Evolutionary conservation across 2,888 invertebrate genomes (phyloP), one percentile per base, ranked within the genome.

Genomic region (Ornithoptera priamus): DNA sequence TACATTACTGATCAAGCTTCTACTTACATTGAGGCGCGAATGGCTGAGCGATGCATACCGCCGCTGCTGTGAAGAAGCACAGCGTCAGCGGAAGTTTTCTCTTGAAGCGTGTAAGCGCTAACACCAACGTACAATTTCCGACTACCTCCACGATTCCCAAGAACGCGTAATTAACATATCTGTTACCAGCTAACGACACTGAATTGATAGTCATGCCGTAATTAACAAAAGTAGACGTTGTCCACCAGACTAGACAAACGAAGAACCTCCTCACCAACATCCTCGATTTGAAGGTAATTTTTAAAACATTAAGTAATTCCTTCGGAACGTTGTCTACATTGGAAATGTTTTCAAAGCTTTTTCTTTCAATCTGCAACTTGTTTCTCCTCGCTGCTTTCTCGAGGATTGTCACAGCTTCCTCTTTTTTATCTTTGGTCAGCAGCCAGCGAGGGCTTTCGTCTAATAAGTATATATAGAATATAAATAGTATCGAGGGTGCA

Each of bases 171-270:
- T 53, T 53, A 6, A 17, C 5, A 17, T 53, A 53, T 53, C 6
- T 53, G 15, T 53, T 53, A 1, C 53, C 53, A 53, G 53, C 53
- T 53, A 53, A 53, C 17, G 53, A 53, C 17, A 53, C 53, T 1
- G 53, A 18, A 18, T 53, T 53, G 17, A 53, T 53, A 6, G 17
- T 53, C n/a, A 53, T 15, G 53, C 53, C 53, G n/a, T 53, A 53
- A 53, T 53, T 53, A 15, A 58, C 58, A 22, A 58, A 58, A 58
- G 22, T 24, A 18, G 58, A 58, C 12, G 58, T 20, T 12, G 22
- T 58, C 58, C 58, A 58, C 58, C 58, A 58, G 12, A 53, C 53
- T 15, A 53, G 53, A n/a, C 53, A 53, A 17, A 53, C 53, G n/a
- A 53, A 53, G 53, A 53, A 53, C 15, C 53, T 53, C 53, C 17